Evolutionary conservation across 2,113 vertebrate species (phyloP), one percentile per base, ranked within the genome.

Genomic region (Dicaeum eximium): DNA sequence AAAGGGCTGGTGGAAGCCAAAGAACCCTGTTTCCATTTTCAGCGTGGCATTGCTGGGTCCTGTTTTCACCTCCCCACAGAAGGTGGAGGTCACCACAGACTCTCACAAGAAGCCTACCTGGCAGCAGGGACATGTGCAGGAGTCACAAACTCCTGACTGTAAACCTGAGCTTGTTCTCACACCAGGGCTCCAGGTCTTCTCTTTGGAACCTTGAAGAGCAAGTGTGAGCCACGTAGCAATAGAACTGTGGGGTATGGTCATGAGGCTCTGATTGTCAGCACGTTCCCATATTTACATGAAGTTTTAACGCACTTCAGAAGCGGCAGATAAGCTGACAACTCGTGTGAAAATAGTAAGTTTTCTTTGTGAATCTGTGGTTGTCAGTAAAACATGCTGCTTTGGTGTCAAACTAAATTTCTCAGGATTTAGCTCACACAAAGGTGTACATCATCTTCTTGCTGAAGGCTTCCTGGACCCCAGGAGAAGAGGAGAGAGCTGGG

Each of bases 151-250:
- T 61, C 28, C 38, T 71, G 65, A 24, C 27, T 9, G 3, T 4
- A 53, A 74, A 20, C 27, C 50, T 30, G 56, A 37, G 22, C 33
- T 42, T 37, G 35, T 47, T 62, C 60, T 58, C 57, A 18, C 37
- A 24, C 10, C 3, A 0, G 1, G 1, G 9, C 22, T 22, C 15
- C 31, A 84, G 28, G 33, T 15, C 37, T 80, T 35, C 16, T 23
- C 56, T 66, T 33, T n/a, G 42, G 74, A 74, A 62, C 27, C 30
- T 22, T 8, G 18, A 45, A 31, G 31, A 42, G 8, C 13, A 58
- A 40, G 9, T 4, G 8, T 48, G 75, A 42, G 25, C 1, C 0
- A 13, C 20, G 12, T 11, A n/a, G 40, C 64, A 69, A 33, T 4
- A 15, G 64, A 58, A 57, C 25, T 40, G 17, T 6, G 25, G 3